phyloP scores from a whole-genome alignment of 2,797 vertebrate species.

The Phaenicophaeus curvirostris region DNA sequence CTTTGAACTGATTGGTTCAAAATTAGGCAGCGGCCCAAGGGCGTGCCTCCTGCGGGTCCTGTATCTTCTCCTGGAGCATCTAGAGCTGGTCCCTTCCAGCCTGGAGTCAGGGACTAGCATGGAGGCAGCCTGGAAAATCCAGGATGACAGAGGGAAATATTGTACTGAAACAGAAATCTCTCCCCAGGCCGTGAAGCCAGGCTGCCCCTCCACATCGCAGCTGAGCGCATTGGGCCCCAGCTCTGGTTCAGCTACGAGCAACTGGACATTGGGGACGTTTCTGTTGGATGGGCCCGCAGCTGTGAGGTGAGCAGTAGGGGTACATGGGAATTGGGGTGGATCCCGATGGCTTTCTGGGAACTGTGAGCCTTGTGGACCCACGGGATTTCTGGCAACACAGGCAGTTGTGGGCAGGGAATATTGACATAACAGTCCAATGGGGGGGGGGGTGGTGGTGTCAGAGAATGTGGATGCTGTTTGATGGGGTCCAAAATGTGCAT shows the following conservation, averaged over 20 bases:
- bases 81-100: background rate
- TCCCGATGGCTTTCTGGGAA: background rate
- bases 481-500: background rate
- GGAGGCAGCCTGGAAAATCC: background rate
- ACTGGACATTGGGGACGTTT: constrained; percentile 82
- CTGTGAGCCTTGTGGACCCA: background rate
- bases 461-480: background rate
- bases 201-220: constrained; percentile 82
- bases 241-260: constrained; percentile 77
- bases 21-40: too few species aligned
- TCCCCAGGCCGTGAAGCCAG: constrained; percentile 80
- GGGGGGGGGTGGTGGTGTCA: too few species aligned
- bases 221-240: constrained; percentile 83
- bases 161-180: background rate
- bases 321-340: too few species aligned
- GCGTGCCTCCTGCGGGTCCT: too few species aligned
- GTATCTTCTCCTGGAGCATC: background rate
- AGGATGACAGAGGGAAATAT: background rate
- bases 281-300: constrained; percentile 75
- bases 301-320: constrained; percentile 81
- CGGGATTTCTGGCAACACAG: background rate
- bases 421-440: rapidly evolving
- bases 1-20: too few species aligned
- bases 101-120: background rate
- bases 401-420: background rate